Percentiles rank a stretch among this genome's conserved stretches.
phyloP scores from a whole-genome alignment of 2,797 vertebrate species.

The Hypotaenidia philippensis region DNA sequence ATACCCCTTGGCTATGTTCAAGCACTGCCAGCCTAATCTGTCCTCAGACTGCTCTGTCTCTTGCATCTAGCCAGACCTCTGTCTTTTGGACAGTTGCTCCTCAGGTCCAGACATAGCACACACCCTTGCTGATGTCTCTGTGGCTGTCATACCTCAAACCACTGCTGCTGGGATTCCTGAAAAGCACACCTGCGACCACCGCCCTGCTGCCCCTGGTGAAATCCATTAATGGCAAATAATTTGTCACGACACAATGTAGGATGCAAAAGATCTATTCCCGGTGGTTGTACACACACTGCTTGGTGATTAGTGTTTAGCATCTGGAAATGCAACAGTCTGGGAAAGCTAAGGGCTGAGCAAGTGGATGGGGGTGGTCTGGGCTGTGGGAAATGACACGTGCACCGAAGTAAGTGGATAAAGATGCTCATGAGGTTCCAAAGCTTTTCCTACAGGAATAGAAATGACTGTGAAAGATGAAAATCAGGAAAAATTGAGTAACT shows the following conservation, averaged over 20 bases:
- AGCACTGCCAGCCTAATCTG: background rate
- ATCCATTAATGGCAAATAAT: background rate
- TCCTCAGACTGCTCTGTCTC: background rate
- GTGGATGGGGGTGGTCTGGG: background rate
- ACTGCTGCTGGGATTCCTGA: background rate
- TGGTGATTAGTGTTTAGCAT: background rate
- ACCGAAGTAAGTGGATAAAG: constrained; percentile 23
- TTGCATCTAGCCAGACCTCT: background rate
- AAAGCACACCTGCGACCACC: background rate
- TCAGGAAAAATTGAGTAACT: background rate
- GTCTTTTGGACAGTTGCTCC: background rate
- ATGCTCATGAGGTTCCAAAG: background rate
- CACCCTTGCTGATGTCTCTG: background rate
- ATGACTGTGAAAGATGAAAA: background rate
- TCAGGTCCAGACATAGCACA: background rate
- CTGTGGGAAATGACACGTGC: background rate
- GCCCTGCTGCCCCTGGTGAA: background rate
- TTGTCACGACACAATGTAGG: background rate
- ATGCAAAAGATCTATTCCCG: background rate
- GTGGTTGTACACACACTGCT: background rate
- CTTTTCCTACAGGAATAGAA: constrained; percentile 17
- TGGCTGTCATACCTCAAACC: background rate
- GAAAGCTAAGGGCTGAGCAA: background rate
- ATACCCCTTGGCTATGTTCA: background rate
- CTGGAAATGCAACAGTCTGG: background rate